Percentiles rank a stretch among this genome's conserved stretches.
Conservation (phyloP, 2,113 vertebrate species). For the Pterocles gutturalis region DNA sequence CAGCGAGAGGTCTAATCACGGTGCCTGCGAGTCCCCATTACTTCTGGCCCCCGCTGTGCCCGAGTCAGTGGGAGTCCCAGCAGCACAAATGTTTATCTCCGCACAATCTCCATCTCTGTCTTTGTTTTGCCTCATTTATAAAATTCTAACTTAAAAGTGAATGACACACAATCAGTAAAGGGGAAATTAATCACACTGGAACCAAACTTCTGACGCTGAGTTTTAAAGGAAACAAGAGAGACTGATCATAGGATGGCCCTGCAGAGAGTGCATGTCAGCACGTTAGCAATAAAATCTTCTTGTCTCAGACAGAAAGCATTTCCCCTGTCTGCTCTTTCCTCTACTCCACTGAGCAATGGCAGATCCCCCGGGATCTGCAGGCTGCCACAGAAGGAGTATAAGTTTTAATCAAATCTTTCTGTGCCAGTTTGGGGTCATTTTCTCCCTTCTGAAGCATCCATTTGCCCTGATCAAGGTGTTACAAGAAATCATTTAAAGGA, state of each 20-base stretch:
- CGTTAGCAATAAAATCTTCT: neutral
- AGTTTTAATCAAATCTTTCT: conserved; percentile 50
- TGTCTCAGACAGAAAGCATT: neutral
- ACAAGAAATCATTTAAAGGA: conserved; percentile 9
- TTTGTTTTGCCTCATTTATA: conserved; percentile 63
- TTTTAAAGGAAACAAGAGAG: neutral
- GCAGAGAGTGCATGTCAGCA: neutral
- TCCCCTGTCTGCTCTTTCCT: neutral
- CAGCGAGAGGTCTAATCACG: conserved; percentile 14
- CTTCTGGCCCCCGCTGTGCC: conserved; percentile 40
- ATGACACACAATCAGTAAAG: conserved; percentile 9
- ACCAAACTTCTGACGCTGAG: neutral
- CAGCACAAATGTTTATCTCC: conserved; percentile 50
- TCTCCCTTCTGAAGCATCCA: neutral
- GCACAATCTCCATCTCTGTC: neutral
- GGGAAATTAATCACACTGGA: conserved; percentile 34
- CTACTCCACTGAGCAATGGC: neutral
- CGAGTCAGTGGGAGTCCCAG: conserved; percentile 40
- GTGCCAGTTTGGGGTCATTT: neutral
- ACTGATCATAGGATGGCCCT: neutral
- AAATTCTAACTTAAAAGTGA: conserved; percentile 50
- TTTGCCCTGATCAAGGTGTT: conserved; percentile 27
- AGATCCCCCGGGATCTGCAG: neutral
- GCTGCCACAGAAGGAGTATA: neutral
- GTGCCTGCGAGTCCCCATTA: conserved; percentile 27